Base-by-base conservation (phyloP, 2,113 vertebrate species). In the Scomber colias region DNA sequence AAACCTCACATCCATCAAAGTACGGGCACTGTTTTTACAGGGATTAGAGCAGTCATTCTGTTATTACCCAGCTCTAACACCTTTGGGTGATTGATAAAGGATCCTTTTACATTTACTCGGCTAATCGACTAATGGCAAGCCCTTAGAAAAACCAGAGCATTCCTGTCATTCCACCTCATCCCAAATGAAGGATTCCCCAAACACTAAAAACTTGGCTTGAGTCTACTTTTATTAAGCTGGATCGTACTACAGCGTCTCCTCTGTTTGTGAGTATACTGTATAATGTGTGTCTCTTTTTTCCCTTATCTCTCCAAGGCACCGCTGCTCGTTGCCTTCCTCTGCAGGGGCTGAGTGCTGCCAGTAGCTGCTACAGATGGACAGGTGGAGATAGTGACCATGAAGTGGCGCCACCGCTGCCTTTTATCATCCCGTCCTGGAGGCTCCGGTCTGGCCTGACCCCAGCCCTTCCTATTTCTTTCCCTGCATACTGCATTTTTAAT, bases 401-500 rank as follows among this genome's bases (percentile, higher is more conserved):
- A 90, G 81, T 94, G 93, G 93, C 84, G 54, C 89, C 90, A 88
- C 50, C 16, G 80, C 61, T 71, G 70, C 89, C 91, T 94, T 96
- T 90, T 83, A 92, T 82, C 93, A 93, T 89, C 87, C 49, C 79
- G 71, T 86, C 86, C 87, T 89, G 83, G 81, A 94, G 92, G 89
- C 90, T 92, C 85, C 79, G 90, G 87, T 91, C 89, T 94, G 89
- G 89, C 85, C 92, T 90, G 90, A 94, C 80, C 91, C 91, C 70
- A 82, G 81, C 79, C 87, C 74, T 86, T 90, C 85, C 82, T 89
- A 89, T 69, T 89, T 62, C 89, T 81, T 89, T 79, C 85, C 86
- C 93, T 90, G 86, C 90, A 88, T 92, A 78, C 85, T 94, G 92
- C 93, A 94, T 90, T 92, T 93, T 94, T 93, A 95, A 95, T 93